Base-by-base conservation (phyloP, 2,113 vertebrate genomes). In the Halcyon senegalensis region DNA sequence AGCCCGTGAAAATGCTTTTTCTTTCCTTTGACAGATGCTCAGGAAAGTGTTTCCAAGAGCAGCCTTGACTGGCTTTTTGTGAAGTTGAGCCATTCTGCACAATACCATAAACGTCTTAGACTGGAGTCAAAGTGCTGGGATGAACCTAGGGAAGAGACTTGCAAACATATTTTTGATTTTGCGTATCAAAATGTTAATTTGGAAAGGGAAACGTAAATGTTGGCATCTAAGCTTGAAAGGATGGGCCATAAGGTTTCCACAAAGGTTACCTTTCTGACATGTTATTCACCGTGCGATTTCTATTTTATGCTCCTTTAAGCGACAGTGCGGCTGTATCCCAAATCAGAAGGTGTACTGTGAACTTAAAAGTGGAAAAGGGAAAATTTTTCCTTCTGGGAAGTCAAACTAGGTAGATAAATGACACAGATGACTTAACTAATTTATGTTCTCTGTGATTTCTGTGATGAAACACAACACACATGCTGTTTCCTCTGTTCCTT, bases 381-480 rank as follows among this genome's bases (percentile, higher is more conserved):
- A 77, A 73, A 73, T 80, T 12, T 12, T 84, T 95, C 84, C 87
- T 94, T 94, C 89, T 85, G 81, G 78, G 90, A 76, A 96, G 68
- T 56, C 91, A 77, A 97, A 82, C 97, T 97, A 97, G 74, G 58
- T 75, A 94, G 92, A 91, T 84, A 96, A 97, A 97, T 97, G 90
- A 83, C 94, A 96, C 82, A 93, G 87, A 87, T 91, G 86, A 96
- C 95, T 98, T 93, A 60, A 66, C 81, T 96, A 86, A 98, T 98
- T 97, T 96, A 92, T 94, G 93, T 95, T 97, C 69, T 86, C 95
- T 95, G 67, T 94, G 94, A 97, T 93, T 96, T 60, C 96, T 97
- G 89, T 92, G 97, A 94, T 97, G 92, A 88, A 98, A 95, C 87
- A 96, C 66, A 74, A 67, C 90, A 89, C 93, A 63, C 89, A 97